Percentiles rank a stretch among this genome's conserved stretches.
Conservation (phyloP, 2,797 vertebrate species). For the Stomatorhinus walkeri region DNA sequence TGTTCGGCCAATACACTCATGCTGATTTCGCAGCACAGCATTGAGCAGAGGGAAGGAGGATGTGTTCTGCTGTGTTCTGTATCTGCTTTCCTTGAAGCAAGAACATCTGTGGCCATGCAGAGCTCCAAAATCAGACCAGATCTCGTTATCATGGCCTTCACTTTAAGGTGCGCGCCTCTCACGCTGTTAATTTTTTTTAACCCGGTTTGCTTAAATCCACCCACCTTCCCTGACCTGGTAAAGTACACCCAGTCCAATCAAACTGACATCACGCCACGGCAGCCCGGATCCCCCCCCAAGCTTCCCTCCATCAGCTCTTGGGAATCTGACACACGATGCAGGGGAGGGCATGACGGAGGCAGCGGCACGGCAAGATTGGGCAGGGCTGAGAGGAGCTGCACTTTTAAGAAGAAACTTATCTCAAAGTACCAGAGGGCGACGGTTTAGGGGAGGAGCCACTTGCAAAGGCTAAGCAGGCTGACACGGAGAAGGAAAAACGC, state of each 20-base stretch:
- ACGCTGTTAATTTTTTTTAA: not conserved
- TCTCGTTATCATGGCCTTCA: not conserved
- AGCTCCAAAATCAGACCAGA: not conserved
- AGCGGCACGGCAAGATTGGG: not conserved
- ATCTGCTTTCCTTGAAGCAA: not conserved
- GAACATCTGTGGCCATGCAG: not conserved
- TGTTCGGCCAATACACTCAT: not conserved
- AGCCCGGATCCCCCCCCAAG: not conserved
- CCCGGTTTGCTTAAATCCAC: not conserved
- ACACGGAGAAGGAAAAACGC: constrained; percentile 45
- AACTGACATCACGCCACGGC: not conserved
- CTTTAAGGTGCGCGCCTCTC: not conserved
- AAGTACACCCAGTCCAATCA: not conserved
- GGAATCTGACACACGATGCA: not conserved
- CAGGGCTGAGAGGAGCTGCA: not conserved
- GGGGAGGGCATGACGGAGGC: not conserved
- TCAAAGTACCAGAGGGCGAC: not conserved
- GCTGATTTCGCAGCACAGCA: not conserved
- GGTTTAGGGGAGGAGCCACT: not conserved
- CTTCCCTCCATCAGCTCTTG: not conserved
- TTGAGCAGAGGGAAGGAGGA: not conserved
- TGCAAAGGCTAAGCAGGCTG: constrained; percentile 29
- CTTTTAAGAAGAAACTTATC: not conserved
- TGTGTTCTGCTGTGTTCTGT: not conserved
- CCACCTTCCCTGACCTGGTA: not conserved